Evolutionary conservation across 2,113 vertebrate species (phyloP).

Genomic region (Pangasianodon hypophthalmus): DNA sequence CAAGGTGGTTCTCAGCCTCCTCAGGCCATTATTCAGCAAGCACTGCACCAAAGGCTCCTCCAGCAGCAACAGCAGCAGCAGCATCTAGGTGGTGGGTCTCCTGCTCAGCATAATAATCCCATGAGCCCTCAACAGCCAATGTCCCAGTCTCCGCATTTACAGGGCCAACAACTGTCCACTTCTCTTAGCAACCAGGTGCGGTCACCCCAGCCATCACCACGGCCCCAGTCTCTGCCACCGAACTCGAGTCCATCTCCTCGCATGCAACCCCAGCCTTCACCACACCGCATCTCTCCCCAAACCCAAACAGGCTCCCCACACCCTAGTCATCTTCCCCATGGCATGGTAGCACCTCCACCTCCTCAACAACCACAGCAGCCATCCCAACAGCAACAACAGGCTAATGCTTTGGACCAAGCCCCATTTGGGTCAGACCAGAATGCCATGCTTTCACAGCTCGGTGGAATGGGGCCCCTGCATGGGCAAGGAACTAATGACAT

Average conservation of each 20-base stretch:
- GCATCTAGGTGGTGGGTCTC: constrained; percentile 75
- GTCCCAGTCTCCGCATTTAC: constrained; percentile 87
- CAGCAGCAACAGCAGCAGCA: constrained; percentile 64
- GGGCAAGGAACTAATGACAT: constrained; percentile 86
- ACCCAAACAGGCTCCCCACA: constrained; percentile 90
- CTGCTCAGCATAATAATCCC: constrained; percentile 90
- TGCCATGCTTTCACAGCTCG: constrained; percentile 91
- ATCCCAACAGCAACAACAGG: constrained; percentile 83
- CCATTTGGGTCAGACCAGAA: constrained; percentile 75
- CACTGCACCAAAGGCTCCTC: constrained; percentile 88
- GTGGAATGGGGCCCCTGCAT: constrained; percentile 89
- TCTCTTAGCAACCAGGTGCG: constrained; percentile 94
- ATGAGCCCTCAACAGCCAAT: constrained; percentile 93
- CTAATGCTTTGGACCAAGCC: constrained; percentile 74
- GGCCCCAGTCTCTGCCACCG: constrained; percentile 91
- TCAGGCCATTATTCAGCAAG: constrained; percentile 79
- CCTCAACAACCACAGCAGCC: constrained; percentile 77
- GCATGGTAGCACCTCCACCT: constrained; percentile 82
- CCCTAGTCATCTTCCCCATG: constrained; percentile 75
- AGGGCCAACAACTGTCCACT: constrained; percentile 81
- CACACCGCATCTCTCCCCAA: constrained; percentile 92
- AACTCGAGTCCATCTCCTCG: constrained; percentile 95
- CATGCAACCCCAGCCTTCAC: constrained; percentile 96
- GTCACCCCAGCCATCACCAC: constrained; percentile 93
- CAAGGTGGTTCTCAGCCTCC: constrained; percentile 60